Evolutionary conservation across 2,888 invertebrate species (phyloP), one percentile per base, ranked within the genome.

Genomic region (Ectropis crepuscularia): DNA sequence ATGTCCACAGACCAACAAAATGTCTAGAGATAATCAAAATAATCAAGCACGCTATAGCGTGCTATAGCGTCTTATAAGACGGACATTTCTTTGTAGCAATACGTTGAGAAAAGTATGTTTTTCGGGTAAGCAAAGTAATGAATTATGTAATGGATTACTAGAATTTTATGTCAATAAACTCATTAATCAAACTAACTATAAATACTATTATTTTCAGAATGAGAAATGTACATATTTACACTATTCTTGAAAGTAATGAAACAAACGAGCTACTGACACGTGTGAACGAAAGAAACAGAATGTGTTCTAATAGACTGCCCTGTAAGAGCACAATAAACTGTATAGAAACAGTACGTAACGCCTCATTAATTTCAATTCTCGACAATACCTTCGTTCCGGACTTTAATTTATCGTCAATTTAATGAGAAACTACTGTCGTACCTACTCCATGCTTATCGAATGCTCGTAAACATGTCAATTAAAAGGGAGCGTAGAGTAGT

Each of bases 381-480:
- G 10, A 55, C 11, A 54, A 46, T 16, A 55, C 47, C 55, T 47
- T 55, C 16, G 46, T 55, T 55, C 47, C 55, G 54, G 12, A 9
- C 46, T 5, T 10, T 46, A 55, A 47, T 39, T 37, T 55, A 55
- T 46, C 11, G 8, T 47, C 11, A n/a, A 41, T 39, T 39, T 55
- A 55, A 47, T 55, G 55, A 47, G 28, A 55, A 55, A 41, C 55
- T 55, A 55, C 28, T 39, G 39, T 37, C 28, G 47, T 46, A 46
- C 39, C 37, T 55, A 39, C 11, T 47, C 50, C 6, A 12, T 47
- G 38, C 47, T 46, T 55, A 55, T 55, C 47, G 12, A 55, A 8
- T 39, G 46, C 46, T 55, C 55, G 47, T 55, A 47, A 55, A 55
- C 28, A 55, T 47, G 41, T 47, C 55, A 55, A 55, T 55, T 47